Evolutionary conservation across 2,797 vertebrate species (phyloP), one percentile per base, ranked within the genome.

Genomic region (Pristis pectinata): DNA sequence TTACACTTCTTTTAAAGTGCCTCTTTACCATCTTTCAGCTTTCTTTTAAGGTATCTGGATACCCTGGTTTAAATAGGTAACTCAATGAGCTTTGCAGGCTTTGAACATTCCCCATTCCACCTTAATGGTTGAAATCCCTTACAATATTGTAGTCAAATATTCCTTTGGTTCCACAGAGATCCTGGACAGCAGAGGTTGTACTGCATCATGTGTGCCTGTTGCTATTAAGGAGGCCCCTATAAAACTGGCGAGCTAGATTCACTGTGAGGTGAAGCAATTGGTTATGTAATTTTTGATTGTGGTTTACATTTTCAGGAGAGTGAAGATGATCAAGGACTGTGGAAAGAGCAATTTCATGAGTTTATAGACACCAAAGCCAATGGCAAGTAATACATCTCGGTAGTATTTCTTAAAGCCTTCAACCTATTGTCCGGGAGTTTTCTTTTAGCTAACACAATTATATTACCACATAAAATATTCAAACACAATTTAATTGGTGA

Each of bases 331-430:
- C 92, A 96, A 5, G 96, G 96, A 95, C 96, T 98, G 53, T 99
- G 98, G 98, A 97, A 97, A 95, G 98, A 99, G 96, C 97, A 97
- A 61, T 98, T 98, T 96, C 96, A 96, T 96, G 95, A 96, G 56
- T 99, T 98, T 97, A 96, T 98, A 95, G 98, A 99, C 95, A 92
- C 98, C 95, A 98, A 99, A 97, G 97, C 97, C 95, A 98, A 98
- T 94, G 98, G 98, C 99, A 96, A 96, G 85, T 34, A 59, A 34
- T 56, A 19, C 5, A 59, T 61, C 34, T 61, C 59, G 34, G 49
- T n/a, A 61, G 56, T 61, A 59, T 61, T 89, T 64, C 85, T 89
- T 94, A 22, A 76, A n/a, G 72, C 19, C 7, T 17, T 0, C 70
- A 56, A n/a, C 27, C 19, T 41, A 49, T 49, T 49, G 49, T 49